Conservation (phyloP, 1,140 invertebrate genomes). For the Magallana ariakensis region DNA sequence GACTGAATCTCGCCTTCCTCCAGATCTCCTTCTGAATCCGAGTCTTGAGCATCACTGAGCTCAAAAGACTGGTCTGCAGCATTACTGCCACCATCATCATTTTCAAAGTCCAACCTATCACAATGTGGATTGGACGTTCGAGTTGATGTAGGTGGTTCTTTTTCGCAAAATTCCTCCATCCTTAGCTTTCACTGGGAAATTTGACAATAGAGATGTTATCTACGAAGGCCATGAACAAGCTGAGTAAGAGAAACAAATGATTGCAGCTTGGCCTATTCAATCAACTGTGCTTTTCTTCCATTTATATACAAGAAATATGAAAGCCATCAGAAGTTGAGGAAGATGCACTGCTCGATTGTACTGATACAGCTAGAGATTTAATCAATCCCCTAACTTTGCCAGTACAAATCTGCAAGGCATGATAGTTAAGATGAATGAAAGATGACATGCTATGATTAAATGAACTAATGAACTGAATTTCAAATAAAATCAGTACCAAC, state of each 20-base stretch:
- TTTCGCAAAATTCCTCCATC: not conserved
- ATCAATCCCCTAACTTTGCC: constrained; percentile 9
- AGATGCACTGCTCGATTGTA: constrained; percentile 34
- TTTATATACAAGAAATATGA: constrained; percentile 26
- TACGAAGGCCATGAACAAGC: constrained; percentile 24
- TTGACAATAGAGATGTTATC: constrained; percentile 13
- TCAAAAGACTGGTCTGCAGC: constrained; percentile 11
- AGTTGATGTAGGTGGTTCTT: constrained; percentile 58
- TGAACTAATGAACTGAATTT: not conserved
- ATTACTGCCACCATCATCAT: constrained; percentile 59
- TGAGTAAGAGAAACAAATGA: not conserved
- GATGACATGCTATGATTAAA: not conserved
- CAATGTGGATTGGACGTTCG: constrained; percentile 65
- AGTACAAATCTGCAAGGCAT: constrained; percentile 34
- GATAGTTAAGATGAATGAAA: constrained; percentile 25
- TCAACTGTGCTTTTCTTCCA: constrained; percentile 19
- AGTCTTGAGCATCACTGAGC: constrained; percentile 15
- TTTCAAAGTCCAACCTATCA: constrained; percentile 63
- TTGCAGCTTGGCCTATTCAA: not conserved
- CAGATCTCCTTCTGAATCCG: constrained; percentile 46
- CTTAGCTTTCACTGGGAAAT: constrained; percentile 18
- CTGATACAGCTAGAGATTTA: constrained; percentile 34
- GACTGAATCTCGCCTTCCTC: constrained; percentile 54
- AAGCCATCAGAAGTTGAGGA: constrained; percentile 11
- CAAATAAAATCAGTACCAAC: not conserved